These are phyloP conservation scores for Medauroidea extradentata DNA, from an alignment of 1,140 invertebrate genomes.

Conservation along the genomic window DNA sequence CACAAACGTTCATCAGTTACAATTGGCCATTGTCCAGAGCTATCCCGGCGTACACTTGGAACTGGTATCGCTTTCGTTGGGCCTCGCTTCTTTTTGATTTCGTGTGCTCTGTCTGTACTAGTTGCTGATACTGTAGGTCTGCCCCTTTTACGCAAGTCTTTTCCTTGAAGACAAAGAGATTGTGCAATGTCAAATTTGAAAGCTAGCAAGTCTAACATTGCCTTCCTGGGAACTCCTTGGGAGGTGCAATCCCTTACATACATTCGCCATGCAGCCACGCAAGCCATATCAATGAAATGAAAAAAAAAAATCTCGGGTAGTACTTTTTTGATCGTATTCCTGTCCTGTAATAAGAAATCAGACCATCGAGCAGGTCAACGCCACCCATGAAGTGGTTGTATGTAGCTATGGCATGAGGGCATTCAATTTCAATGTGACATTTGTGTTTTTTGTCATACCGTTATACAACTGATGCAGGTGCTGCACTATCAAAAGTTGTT, in stretches of 20 bases:
- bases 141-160: not conserved
- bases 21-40: not conserved
- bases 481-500: not conserved
- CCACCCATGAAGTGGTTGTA: constrained; percentile 20
- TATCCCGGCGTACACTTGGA: not conserved
- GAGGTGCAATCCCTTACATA: constrained; percentile 8
- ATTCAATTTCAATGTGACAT: not conserved
- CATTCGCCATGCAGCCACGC: constrained; percentile 14
- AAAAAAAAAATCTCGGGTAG: constrained; percentile 16
- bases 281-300: constrained; percentile 19
- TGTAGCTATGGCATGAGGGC: constrained; percentile 10
- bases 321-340: constrained; percentile 19
- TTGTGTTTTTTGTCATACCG: not conserved
- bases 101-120: not conserved
- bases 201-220: not conserved
- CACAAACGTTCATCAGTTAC: not conserved
- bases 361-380: constrained; percentile 17
- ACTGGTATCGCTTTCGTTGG: not conserved
- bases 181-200: not conserved
- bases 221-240: not conserved
- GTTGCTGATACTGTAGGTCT: not conserved
- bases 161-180: not conserved
- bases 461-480: not conserved
- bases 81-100: not conserved
- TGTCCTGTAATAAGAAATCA: constrained; percentile 21